Base-by-base conservation (phyloP, 1,140 invertebrate genomes). In the Procambarus clarkii region DNA sequence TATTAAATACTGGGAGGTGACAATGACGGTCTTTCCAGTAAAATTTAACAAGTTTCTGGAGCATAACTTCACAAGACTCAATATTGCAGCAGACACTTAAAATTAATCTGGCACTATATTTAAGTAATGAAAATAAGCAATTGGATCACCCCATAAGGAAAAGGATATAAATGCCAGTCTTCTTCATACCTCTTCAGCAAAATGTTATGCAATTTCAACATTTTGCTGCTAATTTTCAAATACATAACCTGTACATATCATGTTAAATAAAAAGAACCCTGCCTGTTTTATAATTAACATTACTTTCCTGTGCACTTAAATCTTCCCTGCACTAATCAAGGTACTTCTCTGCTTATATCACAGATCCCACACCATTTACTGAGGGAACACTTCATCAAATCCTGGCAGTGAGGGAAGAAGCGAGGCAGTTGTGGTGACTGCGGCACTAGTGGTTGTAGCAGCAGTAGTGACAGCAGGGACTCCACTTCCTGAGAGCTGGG, bases 341-440 rank as follows among this genome's bases (percentile, higher is more conserved):
- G 76, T 91, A 78, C 34, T 18, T 85, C 79, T 86, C 60, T 79
- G 74, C 50, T 69, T 85, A 76, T 91, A 85, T 91, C 89, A 91
- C 89, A 91, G 83, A 84, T 79, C 79, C 48, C 46, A 82, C 45
- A 76, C 34, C 48, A 84, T 60, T 78, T 54, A 91, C 74, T 87
- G 92, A 71, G 92, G 92, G 64, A 93, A 93, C n/a, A 86, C 91
- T 91, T 93, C 88, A 76, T 93, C 92, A 91, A 93, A 92, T 44
- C 92, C 91, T 78, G 92, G 91, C 58, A 93, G 82, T 91, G 90
- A 82, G 78, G 90, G 85, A 34, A 86, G 69, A 86, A 86, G 78
- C 69, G 90, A 77, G 54, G 91, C 76, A 50, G 91, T 71, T 45
- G 71, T 82, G 69, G 60, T 34, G 84, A 79, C 77, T 45, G 86